Evolutionary conservation across 2,113 vertebrate species (phyloP), one percentile per base, ranked within the genome.

Genomic region (Malaclemys terrapin): DNA sequence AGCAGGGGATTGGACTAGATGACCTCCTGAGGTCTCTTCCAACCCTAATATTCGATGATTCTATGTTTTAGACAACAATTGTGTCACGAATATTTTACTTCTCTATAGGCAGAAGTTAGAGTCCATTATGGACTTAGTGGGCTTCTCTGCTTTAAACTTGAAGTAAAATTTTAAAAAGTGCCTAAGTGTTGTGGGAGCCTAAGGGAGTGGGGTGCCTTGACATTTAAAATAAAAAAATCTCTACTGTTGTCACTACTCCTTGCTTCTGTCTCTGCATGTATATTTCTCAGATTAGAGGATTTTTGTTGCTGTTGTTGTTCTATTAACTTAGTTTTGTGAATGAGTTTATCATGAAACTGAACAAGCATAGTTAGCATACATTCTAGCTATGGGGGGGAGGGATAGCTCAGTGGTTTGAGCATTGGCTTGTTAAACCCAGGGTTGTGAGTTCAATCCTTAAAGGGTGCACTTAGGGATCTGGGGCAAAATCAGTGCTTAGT

Each of bases 281-380:
- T 27, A 19, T 4, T 7, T 79, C 50, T 83, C 2, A 22, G 25
- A 38, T 31, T 83, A 83, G 54, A 80, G 16, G 22, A 91, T 5
- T 29, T 4, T 72, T 72, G 35, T 38, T 72, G 8, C 13, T 78
- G 13, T 88, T 90, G 65, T 75, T 47, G 27, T 7, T 52, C 83
- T 85, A 47, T 27, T 87, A 59, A 31, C 76, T 89, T 2, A 0
- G 20, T 1, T 1, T 29, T 19, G 6, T 22, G 29, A 88, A 92
- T 92, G 65, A 69, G 83, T 69, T 87, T 83, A 85, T 91, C 80
- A 89, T 57, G 76, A 91, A 90, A 89, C 52, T 89, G 59, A 89
- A 59, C 80, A 95, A 96, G 52, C 24, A 78, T 95, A 76, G 79
- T 93, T 91, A 89, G 53, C 79, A 56, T 93, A 25, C 79, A 14